A percentile compares a stretch with the other conserved stretches of the same genome.
Evolutionary conservation across 2,888 invertebrate species (phyloP).

Genomic region (Cheilosia vernalis): DNA sequence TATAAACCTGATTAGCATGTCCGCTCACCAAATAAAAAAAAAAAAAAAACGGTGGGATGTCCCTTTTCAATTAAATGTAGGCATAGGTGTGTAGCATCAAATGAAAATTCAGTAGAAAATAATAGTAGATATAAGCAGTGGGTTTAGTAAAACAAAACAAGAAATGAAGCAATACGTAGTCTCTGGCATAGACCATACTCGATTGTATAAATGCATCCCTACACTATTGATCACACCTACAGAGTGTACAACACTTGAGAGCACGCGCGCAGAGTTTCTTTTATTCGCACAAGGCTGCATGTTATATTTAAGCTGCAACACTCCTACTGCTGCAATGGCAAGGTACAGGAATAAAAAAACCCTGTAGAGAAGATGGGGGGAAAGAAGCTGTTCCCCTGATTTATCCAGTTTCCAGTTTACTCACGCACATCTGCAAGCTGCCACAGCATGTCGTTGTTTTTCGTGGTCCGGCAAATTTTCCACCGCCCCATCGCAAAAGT

Average conservation of each 20-base stretch:
- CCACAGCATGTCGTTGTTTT: constrained; percentile 24
- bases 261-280: constrained; percentile 18
- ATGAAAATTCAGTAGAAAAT: too few relatives aligned
- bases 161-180: too few relatives aligned
- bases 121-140: too few relatives aligned
- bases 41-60: too few relatives aligned
- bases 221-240: not conserved
- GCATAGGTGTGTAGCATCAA: too few relatives aligned
- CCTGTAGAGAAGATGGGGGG: not conserved
- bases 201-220: not conserved
- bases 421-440: constrained; percentile 50
- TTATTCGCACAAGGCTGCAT: constrained; percentile 6
- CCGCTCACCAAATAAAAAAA: too few relatives aligned
- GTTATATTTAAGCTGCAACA: constrained; percentile 1
- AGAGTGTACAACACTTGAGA: not conserved
- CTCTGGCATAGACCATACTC: too few relatives aligned
- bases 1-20: too few relatives aligned
- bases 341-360: too few relatives aligned
- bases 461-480: constrained; percentile 43
- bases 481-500: not conserved
- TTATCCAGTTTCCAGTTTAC: constrained; percentile 63
- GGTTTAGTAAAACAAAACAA: too few relatives aligned
- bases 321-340: not conserved
- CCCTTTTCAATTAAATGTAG: too few relatives aligned
- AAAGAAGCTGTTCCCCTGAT: constrained; percentile 48